Evolutionary conservation across 2,888 invertebrate species (phyloP), one percentile per base, ranked within the genome.

Genomic region (Erynnis tages): DNA sequence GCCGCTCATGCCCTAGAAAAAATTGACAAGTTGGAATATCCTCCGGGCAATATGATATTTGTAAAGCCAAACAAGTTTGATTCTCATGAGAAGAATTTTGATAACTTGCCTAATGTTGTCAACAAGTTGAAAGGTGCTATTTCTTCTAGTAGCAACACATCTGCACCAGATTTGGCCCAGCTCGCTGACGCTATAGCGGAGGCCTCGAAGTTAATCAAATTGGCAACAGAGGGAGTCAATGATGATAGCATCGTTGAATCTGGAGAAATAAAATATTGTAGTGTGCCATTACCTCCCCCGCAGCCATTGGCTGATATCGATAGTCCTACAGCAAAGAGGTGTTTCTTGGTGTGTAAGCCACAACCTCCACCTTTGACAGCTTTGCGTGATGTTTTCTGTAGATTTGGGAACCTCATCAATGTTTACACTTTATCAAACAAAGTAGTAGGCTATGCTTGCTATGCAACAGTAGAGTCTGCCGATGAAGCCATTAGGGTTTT

Each of bases 401-500:
- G 97, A 67, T 98, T 98, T 84, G 97, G 97, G 4, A 93, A 94
- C 73, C 90, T 98, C 6, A 96, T 97, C 53, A 97, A 97, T 77
- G 96, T 97, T 1, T 97, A 96, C 73, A 93, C 97, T 76, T 85
- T 98, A 62, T 94, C 94, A 40, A 95, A 97, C 72, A 95, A 96
- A 73, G 97, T 96, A 69, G 97, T 96, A 79, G 98, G 98, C 0
- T 98, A 97, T 82, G 97, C 96, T 4, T 96, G 96, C 68, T 98
- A 95, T 82, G 94, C 96, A 2, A 91, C 90, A 40, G 91, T 90
- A 46, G 92, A 93, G 29, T 93, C 95, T 56, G 97, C 97, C 0
- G 91, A 93, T 61, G 91, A 92, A 64, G 96, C 96, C 1, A 94
- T 95, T 38, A 66, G 52, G 38, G 59, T 57, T 0, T 81, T 98